Evolutionary conservation across 2,113 vertebrate genomes (phyloP).

Genomic region (Grammomys surdaster): DNA sequence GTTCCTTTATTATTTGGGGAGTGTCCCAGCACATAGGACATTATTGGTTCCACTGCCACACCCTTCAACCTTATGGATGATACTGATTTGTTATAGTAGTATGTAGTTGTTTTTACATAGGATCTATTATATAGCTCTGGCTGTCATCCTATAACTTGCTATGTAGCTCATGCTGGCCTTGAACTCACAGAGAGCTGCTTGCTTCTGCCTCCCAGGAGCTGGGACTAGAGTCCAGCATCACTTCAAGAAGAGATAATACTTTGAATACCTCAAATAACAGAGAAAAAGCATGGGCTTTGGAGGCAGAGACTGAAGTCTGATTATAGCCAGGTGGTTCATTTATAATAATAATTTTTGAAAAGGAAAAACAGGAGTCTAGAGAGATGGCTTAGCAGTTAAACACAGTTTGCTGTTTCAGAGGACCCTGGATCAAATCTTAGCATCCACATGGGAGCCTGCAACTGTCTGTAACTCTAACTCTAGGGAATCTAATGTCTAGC

Average conservation of each 20-base stretch:
- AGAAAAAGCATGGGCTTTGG: neutral
- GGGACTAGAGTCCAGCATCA: neutral
- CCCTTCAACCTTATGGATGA: neutral
- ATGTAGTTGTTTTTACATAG: neutral
- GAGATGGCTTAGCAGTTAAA: neutral
- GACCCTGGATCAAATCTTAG: neutral
- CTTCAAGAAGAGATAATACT: neutral
- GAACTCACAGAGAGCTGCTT: neutral
- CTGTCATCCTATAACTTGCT: neutral
- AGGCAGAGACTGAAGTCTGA: neutral
- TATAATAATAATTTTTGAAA: neutral
- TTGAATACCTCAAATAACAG: slow-evolving; percentile 2
- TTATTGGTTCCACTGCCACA: neutral
- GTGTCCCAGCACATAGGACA: neutral
- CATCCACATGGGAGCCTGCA: neutral
- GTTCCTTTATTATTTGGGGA: neutral
- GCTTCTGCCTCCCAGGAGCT: neutral
- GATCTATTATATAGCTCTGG: neutral
- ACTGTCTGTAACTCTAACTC: neutral
- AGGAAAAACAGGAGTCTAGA: neutral
- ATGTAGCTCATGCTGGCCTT: neutral
- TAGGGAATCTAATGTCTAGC: neutral
- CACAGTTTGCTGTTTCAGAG: neutral
- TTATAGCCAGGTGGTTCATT: neutral
- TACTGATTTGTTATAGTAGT: neutral